phyloP scores from a whole-genome alignment of 2,113 vertebrate species.

The Cichladusa arquata region DNA sequence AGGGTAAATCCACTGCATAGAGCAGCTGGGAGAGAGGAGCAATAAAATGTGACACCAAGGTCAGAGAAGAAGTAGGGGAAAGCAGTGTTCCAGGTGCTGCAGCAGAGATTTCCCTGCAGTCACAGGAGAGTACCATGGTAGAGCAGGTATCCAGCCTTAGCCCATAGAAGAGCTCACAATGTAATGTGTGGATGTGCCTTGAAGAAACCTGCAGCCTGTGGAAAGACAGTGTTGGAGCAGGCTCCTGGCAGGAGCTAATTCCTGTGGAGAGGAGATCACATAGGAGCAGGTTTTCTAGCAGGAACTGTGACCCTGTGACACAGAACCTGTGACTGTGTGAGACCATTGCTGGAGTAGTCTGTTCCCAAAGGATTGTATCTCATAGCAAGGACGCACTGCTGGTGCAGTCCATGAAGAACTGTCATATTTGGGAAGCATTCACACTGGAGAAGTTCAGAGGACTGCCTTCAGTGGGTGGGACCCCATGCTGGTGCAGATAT shows the following conservation, averaged over 20 bases:
- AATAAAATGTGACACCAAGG: not conserved
- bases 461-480: not conserved
- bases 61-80: not conserved
- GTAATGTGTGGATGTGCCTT: not conserved
- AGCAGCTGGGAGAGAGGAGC: not conserved
- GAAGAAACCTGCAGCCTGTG: not conserved
- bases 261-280: not conserved
- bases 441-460: not conserved
- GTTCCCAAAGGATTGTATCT: not conserved
- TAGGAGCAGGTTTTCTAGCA: not conserved
- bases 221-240: not conserved
- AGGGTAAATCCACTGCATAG: not conserved
- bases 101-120: not conserved
- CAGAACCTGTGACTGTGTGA: no score
- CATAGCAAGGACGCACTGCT: not conserved
- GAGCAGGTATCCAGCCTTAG: not conserved
- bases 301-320: not conserved
- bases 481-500: fast-evolving
- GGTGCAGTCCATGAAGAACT: not conserved
- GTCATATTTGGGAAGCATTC: not conserved
- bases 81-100: not conserved
- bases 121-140: not conserved
- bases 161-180: fast-evolving
- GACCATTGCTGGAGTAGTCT: not conserved
- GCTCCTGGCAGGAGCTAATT: not conserved